These are phyloP conservation scores for Vultur gryphus DNA, from an alignment of 2,797 vertebrate species.

Conservation along the genomic window DNA sequence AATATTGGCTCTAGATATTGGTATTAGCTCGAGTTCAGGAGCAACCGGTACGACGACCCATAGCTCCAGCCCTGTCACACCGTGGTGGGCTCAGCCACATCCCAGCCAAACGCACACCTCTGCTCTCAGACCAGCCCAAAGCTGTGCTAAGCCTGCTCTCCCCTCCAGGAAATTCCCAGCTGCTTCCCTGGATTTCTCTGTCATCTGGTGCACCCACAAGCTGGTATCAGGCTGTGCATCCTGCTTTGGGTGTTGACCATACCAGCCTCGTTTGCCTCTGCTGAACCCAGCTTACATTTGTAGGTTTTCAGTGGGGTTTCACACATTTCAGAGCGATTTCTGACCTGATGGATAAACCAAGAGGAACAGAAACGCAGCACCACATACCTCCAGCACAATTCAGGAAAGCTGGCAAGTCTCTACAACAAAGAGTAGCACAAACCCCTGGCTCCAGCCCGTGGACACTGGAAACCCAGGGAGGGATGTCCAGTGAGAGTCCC, in stretches of 20 bases:
- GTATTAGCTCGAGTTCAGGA: neutral
- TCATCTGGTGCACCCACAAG: neutral
- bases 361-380: neutral
- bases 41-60: rapidly evolving
- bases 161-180: neutral
- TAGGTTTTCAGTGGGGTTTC: neutral
- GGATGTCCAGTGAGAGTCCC: neutral
- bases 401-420: neutral
- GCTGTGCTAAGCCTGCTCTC: neutral
- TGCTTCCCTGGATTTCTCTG: neutral
- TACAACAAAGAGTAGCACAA: neutral
- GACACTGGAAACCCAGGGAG: neutral
- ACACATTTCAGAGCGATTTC: neutral
- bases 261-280: neutral
- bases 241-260: neutral
- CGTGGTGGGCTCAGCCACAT: neutral
- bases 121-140: neutral
- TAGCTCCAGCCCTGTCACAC: neutral
- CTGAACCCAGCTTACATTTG: neutral
- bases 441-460: neutral
- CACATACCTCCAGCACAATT: neutral
- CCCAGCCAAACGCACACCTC: neutral
- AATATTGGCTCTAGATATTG: neutral
- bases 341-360: neutral
- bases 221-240: neutral